Evolutionary conservation across 2,113 vertebrate species (phyloP).

Genomic region (Pardalotus punctatus): DNA sequence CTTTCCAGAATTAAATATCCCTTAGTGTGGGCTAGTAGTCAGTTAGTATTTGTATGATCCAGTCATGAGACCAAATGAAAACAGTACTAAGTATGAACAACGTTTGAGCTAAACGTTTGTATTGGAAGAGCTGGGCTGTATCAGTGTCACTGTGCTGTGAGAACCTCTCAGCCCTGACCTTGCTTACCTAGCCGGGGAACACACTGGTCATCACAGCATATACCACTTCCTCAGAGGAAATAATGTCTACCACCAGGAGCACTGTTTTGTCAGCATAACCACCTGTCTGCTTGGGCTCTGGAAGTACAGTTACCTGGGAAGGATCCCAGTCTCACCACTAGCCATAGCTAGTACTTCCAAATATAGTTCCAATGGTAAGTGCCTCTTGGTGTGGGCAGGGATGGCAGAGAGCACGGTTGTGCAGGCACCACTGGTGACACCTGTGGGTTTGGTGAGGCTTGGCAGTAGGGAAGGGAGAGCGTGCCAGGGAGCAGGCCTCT

Average conservation of each 20-base stretch:
- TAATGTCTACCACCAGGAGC: background rate
- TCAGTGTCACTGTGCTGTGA: background rate
- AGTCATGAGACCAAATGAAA: background rate
- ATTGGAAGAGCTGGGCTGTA: background rate
- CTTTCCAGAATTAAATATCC: background rate
- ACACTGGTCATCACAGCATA: background rate
- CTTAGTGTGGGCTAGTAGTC: background rate
- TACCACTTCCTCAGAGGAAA: background rate
- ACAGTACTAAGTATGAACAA: background rate
- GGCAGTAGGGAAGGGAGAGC: background rate
- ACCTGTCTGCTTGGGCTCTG: background rate
- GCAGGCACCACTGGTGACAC: background rate
- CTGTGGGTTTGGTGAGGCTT: rapidly evolving
- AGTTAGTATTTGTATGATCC: background rate
- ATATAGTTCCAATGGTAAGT: background rate
- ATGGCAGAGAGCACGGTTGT: rapidly evolving
- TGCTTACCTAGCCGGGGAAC: background rate
- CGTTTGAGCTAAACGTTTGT: background rate
- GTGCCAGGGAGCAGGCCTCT: background rate
- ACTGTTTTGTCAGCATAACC: background rate
- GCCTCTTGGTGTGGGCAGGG: background rate
- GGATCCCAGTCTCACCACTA: background rate
- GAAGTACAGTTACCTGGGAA: background rate
- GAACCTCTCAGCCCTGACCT: background rate
- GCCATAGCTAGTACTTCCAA: background rate